Conservation (phyloP, 2,797 vertebrate genomes). For the Huso huso region DNA sequence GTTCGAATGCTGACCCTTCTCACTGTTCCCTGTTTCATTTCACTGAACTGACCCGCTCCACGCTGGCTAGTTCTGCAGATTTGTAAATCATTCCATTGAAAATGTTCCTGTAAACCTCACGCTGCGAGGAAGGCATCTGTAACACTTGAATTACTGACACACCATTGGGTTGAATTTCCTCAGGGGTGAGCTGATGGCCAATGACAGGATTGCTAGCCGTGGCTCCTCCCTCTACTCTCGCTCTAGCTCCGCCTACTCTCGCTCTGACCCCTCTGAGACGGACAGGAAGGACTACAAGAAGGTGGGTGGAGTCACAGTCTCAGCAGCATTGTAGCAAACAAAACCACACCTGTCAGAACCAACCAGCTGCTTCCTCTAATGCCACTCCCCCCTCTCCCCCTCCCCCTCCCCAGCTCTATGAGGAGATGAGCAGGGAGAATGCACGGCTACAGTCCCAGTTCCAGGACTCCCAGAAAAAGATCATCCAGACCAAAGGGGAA, state of each 20-base stretch:
- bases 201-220: slow-evolving; percentile 43
- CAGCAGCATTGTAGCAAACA: too few species aligned
- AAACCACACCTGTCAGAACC: too few species aligned
- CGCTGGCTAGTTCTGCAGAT: too few species aligned
- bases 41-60: too few species aligned
- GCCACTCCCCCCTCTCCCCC: background rate
- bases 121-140: too few species aligned
- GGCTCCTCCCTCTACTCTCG: slow-evolving; percentile 15
- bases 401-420: slow-evolving; percentile 53
- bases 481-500: slow-evolving; percentile 65
- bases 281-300: slow-evolving; percentile 63
- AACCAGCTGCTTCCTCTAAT: too few species aligned
- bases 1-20: slow-evolving; percentile 19
- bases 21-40: too few species aligned
- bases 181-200: slow-evolving; percentile 44
- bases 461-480: slow-evolving; percentile 66
- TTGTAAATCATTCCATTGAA: too few species aligned
- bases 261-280: slow-evolving; percentile 22
- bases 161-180: background rate
- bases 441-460: slow-evolving; percentile 67
- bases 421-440: slow-evolving; percentile 68
- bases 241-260: slow-evolving; percentile 4
- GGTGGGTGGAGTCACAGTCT: slow-evolving; percentile 31
- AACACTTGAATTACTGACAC: too few species aligned
- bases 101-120: too few species aligned